phyloP scores from a whole-genome alignment of 2,888 invertebrate genomes.

The Panzeria rudis region DNA sequence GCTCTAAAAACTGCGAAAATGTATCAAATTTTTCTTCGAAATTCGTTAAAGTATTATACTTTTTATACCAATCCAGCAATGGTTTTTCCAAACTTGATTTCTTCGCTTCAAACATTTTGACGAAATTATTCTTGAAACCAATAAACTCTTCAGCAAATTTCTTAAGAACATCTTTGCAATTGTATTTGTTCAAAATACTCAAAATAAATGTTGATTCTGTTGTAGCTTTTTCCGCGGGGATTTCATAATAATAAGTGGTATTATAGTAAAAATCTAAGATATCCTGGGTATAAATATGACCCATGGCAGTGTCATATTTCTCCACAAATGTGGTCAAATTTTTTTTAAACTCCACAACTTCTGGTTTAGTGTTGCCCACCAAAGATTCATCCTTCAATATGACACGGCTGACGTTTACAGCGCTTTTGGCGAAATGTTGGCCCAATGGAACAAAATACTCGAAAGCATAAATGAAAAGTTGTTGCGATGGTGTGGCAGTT shows the following conservation, averaged over 20 bases:
- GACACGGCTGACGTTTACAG: slow-evolving; percentile 33
- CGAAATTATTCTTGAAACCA: slow-evolving; percentile 38
- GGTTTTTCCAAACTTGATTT: slow-evolving; percentile 35
- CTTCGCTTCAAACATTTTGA: slow-evolving; percentile 38
- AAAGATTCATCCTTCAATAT: slow-evolving; percentile 56
- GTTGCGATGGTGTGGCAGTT: not conserved
- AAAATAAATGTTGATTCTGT: slow-evolving; percentile 21
- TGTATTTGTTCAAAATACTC: slow-evolving; percentile 49
- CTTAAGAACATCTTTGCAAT: slow-evolving; percentile 31
- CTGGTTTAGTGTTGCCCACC: not conserved
- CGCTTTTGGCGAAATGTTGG: slow-evolving; percentile 24
- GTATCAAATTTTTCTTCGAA: slow-evolving; percentile 55
- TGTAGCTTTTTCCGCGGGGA: slow-evolving; percentile 8
- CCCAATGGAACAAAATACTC: slow-evolving; percentile 25
- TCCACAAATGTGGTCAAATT: slow-evolving; percentile 54
- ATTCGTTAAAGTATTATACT: slow-evolving; percentile 51
- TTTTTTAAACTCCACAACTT: slow-evolving; percentile 31
- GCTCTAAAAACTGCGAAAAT: not conserved
- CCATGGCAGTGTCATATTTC: slow-evolving; percentile 22
- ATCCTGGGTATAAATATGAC: slow-evolving; percentile 33
- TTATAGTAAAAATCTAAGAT: slow-evolving; percentile 59
- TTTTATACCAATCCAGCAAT: slow-evolving; percentile 66
- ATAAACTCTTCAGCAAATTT: slow-evolving; percentile 47
- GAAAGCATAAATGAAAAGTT: slow-evolving; percentile 30
- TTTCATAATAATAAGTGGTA: slow-evolving; percentile 46